These are phyloP conservation scores for Nothobranchius kuhntae DNA, from an alignment of 2,113 vertebrate species.

Conservation along the genomic window DNA sequence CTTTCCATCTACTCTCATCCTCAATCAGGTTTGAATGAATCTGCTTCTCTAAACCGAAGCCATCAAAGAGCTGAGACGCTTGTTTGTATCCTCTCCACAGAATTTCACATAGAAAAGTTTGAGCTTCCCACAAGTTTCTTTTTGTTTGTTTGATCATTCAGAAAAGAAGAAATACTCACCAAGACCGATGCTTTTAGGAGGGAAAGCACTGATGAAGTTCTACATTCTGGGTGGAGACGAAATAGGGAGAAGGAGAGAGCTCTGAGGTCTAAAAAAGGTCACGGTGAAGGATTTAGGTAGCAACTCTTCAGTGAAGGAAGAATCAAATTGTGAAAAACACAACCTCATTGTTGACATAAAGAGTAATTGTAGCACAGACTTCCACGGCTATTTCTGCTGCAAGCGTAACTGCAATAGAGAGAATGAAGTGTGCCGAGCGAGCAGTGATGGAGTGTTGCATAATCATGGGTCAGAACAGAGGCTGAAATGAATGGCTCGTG, in stretches of 20 bases:
- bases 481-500: constrained; percentile 31
- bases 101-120: too few species aligned
- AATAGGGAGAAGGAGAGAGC: background rate
- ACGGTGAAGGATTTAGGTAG: constrained; percentile 38
- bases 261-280: constrained; percentile 1
- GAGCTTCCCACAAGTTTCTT: too few species aligned
- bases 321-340: constrained; percentile 60
- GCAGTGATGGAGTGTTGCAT: constrained; percentile 30
- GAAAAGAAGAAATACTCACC: too few species aligned
- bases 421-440: constrained; percentile 31
- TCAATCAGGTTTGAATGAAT: too few species aligned
- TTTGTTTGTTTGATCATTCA: too few species aligned
- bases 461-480: constrained; percentile 52
- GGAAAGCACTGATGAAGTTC: constrained; percentile 8
- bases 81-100: too few species aligned
- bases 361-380: constrained; percentile 50
- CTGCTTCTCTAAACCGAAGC: too few species aligned
- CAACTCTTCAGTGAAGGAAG: constrained; percentile 61
- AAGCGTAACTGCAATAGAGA: constrained; percentile 33
- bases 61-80: too few species aligned
- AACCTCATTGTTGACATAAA: constrained; percentile 62
- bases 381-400: constrained; percentile 33
- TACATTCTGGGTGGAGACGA: constrained; percentile 33
- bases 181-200: too few species aligned
- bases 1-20: too few species aligned